Evolutionary conservation across 2,888 invertebrate genomes (phyloP), one percentile per base, ranked within the genome.

Genomic region (Sussaba pulchella): DNA sequence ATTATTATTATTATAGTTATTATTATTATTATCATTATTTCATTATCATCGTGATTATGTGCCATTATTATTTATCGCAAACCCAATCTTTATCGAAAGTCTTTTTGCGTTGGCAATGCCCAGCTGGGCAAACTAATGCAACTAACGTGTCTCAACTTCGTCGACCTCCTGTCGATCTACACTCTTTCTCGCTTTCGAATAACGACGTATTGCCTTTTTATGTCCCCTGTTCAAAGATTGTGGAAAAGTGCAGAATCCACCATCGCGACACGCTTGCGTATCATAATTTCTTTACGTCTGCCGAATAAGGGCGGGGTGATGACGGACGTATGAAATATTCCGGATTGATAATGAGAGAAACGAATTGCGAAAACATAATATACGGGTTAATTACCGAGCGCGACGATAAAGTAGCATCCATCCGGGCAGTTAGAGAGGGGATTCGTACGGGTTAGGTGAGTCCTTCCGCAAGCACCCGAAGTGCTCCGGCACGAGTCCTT

Each of bases 61-160:
- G n/a, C n/a, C n/a, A n/a, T n/a, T n/a, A n/a, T n/a, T n/a, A n/a
- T n/a, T n/a, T 17, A 47, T 47, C 47, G 8, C 8, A 14, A 17
- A 14, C 14, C 14, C 6, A 8, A 47, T 14, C n/a, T 5, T 31
- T 31, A 17, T 1, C 14, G 36, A 57, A 31, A 57, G 31, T 17
- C 14, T 2, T 36, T 36, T 50, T 57, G n/a, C 57, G 31, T 17
- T n/a, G 9, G 57, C 31, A 31, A 17, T 57, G 17, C 17, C 57
- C 57, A 57, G 57, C 57, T 31, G 57, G 57, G 57, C 57, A 17
- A 31, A 8, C 14, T 57, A 57, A 54, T 26, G 52, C 26, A n/a
- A 1, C 52, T n/a, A 54, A 57, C 57, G 31, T 31, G 31, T 8
- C 31, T 26, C 8, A 36, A 31, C 8, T 5, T 57, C 31, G 57